Conservation (phyloP, 1,140 invertebrate genomes). For the Procambarus clarkii region DNA sequence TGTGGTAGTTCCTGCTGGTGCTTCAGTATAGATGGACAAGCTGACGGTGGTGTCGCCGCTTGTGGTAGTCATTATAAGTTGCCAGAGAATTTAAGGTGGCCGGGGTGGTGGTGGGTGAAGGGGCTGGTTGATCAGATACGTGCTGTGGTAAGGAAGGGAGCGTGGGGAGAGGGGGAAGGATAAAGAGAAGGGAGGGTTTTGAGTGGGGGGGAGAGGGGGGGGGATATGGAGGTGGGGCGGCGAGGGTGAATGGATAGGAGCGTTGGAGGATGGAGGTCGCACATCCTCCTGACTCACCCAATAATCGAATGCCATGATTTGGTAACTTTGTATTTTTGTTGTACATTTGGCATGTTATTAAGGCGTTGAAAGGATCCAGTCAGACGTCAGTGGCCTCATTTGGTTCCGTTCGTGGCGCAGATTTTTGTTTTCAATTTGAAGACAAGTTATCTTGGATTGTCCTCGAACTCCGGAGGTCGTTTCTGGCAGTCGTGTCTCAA, state of each 20-base stretch:
- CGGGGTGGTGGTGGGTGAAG: not conserved
- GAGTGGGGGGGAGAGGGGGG: not conserved
- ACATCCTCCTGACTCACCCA: slow-evolving; percentile 42
- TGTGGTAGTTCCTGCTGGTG: not conserved
- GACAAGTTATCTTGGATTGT: not conserved
- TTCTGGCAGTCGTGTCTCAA: not conserved
- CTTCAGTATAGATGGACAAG: not conserved
- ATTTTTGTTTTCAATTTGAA: not conserved
- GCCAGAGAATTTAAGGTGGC: not conserved
- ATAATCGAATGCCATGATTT: not conserved
- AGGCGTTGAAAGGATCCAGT: too few relatives aligned
- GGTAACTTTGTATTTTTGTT: not conserved
- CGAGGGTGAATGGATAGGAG: not conserved
- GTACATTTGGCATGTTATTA: too few relatives aligned
- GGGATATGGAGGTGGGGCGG: not conserved
- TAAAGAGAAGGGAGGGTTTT: slow-evolving; percentile 2
- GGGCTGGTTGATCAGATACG: too few relatives aligned
- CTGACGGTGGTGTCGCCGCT: not conserved
- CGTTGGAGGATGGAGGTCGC: not conserved
- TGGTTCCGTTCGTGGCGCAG: not conserved
- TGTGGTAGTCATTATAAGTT: slow-evolving; percentile 16
- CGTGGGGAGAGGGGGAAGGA: not conserved
- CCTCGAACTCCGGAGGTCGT: not conserved
- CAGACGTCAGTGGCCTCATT: too few relatives aligned
- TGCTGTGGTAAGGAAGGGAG: not conserved